These are phyloP conservation scores for Sabellastarte sp. DNA, from an alignment of 2,888 invertebrate genomes.

Conservation along the genomic window DNA sequence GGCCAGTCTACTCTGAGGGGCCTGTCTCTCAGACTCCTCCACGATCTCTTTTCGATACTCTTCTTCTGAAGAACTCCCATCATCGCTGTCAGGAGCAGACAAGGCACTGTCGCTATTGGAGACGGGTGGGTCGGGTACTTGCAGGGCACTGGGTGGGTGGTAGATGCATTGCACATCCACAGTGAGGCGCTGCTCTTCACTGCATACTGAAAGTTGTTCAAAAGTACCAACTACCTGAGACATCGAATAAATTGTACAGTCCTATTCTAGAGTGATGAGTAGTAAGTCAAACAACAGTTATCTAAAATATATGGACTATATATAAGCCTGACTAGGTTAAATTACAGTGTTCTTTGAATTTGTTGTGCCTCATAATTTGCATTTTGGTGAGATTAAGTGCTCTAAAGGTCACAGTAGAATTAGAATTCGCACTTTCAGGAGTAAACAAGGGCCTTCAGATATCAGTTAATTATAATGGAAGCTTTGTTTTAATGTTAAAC, in stretches of 20 bases:
- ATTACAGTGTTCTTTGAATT: no score
- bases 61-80: constrained; percentile 7
- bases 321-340: no score
- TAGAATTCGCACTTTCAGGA: no score
- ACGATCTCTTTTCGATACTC: not conserved
- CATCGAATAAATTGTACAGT: not conserved
- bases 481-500: no score
- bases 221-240: not conserved
- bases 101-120: constrained; percentile 57
- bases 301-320: no score
- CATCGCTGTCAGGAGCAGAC: constrained; percentile 48
- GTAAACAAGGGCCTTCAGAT: no score
- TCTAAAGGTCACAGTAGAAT: no score
- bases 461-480: no score
- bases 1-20: not conserved
- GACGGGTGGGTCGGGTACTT: constrained; percentile 70
- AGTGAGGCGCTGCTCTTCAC: constrained; percentile 34
- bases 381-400: no score
- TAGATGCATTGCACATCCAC: constrained; percentile 66
- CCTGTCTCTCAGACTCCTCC: not conserved
- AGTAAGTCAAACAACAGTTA: no score
- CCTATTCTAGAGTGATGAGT: no score
- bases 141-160: constrained; percentile 85
- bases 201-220: not conserved
- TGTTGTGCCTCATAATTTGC: no score